A percentile compares a stretch with the other conserved stretches of the same genome.
phyloP scores from a whole-genome alignment of 2,113 vertebrate genomes.

The Strigops habroptila region DNA sequence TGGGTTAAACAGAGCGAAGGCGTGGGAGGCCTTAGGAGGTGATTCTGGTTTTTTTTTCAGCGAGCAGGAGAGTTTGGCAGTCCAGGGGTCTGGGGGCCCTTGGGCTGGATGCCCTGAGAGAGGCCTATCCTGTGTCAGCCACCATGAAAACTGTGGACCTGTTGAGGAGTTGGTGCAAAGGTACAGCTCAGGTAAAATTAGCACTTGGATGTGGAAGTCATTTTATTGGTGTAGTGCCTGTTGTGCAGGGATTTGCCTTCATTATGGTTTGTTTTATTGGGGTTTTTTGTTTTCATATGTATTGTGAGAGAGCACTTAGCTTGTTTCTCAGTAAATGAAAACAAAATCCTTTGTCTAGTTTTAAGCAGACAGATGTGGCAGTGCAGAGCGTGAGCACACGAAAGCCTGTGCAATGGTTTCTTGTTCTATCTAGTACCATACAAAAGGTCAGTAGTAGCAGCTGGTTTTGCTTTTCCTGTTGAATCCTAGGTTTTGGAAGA shows the following conservation, averaged over 20 bases:
- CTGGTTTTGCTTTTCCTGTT: background rate
- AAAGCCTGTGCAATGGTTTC: background rate
- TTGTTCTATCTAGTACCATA: fast-evolving
- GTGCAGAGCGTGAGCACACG: background rate
- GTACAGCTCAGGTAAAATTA: background rate
- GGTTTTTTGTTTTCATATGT: background rate
- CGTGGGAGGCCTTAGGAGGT: background rate
- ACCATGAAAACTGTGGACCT: background rate
- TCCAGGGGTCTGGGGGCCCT: background rate
- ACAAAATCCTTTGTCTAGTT: background rate
- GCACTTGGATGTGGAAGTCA: background rate
- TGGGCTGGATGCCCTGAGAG: background rate
- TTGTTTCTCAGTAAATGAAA: background rate
- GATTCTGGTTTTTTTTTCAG: background rate
- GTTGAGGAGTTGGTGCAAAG: background rate
- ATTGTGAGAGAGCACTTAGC: background rate
- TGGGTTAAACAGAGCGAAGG: background rate
- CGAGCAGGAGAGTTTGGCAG: background rate
- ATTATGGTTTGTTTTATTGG: background rate
- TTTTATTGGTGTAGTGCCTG: background rate
- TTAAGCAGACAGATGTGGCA: background rate
- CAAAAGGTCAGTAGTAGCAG: background rate
- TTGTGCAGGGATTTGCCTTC: background rate
- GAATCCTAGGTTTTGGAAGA: background rate
- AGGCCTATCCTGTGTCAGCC: background rate